Evolutionary conservation across 2,888 invertebrate species (phyloP).

Genomic region (Rhagium mordax): DNA sequence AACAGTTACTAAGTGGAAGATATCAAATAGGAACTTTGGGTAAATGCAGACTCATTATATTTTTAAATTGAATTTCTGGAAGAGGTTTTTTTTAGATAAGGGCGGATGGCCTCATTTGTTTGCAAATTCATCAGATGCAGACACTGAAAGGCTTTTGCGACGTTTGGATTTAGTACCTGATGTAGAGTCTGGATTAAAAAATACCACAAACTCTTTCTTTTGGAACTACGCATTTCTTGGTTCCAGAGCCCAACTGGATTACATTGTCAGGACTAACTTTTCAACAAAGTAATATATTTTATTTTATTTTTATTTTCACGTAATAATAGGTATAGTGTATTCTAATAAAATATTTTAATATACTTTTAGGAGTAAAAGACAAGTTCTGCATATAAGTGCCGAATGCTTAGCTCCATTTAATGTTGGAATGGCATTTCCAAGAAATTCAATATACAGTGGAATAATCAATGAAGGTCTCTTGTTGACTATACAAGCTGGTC

Average conservation of each 20-base stretch:
- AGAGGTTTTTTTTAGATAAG: slow-evolving; percentile 73
- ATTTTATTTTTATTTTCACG: background rate
- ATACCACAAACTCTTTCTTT: slow-evolving; percentile 83
- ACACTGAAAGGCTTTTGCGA: slow-evolving; percentile 76
- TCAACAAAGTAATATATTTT: slow-evolving; percentile 72
- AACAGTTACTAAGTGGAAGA: slow-evolving; percentile 78
- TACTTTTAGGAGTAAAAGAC: slow-evolving; percentile 73
- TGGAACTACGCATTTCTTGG: slow-evolving; percentile 86
- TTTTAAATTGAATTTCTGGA: background rate
- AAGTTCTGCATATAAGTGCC: slow-evolving; percentile 80
- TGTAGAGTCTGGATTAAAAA: slow-evolving; percentile 79
- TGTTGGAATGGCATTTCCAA: slow-evolving; percentile 78
- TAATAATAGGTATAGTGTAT: background rate
- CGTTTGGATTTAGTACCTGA: slow-evolving; percentile 79
- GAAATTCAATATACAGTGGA: slow-evolving; percentile 77
- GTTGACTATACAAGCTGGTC: slow-evolving; percentile 78
- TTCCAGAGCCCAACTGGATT: slow-evolving; percentile 81
- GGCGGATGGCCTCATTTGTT: slow-evolving; percentile 87
- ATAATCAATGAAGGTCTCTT: slow-evolving; percentile 76
- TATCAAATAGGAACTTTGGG: slow-evolving; percentile 83
- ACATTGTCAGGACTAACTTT: slow-evolving; percentile 82
- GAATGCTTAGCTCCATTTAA: slow-evolving; percentile 84
- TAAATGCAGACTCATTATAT: slow-evolving; percentile 64
- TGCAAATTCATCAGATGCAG: slow-evolving; percentile 77
- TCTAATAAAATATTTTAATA: background rate